Evolutionary conservation across 2,888 invertebrate species (phyloP).

Genomic region (Coecobrya sp.): DNA sequence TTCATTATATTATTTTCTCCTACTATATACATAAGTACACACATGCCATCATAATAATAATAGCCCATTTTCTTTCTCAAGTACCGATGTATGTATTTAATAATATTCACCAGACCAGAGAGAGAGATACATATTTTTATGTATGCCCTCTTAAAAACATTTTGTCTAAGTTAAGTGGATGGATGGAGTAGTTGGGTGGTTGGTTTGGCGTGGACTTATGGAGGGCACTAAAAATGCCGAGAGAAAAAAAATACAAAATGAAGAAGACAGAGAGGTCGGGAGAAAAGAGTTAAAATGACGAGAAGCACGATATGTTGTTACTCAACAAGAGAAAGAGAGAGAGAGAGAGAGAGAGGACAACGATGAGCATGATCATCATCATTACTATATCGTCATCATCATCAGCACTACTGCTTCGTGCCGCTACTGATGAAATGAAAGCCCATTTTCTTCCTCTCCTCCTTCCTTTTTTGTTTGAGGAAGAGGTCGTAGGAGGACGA

Average conservation of each 20-base stretch:
- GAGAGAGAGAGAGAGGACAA: not conserved
- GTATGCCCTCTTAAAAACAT: not conserved
- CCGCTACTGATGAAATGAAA: constrained; percentile 30
- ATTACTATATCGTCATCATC: constrained; percentile 36
- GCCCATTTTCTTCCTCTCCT: constrained; percentile 37
- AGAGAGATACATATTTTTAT: not conserved
- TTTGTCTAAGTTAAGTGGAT: not conserved
- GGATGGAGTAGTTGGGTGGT: not conserved
- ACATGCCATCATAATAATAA: constrained; percentile 17
- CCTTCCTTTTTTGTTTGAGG: not conserved
- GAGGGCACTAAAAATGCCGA: not conserved
- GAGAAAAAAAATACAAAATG: not conserved
- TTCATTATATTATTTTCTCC: not conserved
- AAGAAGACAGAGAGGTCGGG: not conserved
- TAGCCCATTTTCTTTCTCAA: constrained; percentile 25
- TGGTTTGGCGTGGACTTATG: not conserved
- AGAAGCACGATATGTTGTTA: not conserved
- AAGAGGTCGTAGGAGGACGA: not conserved
- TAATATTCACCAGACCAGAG: not conserved
- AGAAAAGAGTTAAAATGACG: too few species aligned
- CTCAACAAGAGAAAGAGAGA: not conserved
- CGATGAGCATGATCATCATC: constrained; percentile 14
- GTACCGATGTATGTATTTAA: not conserved
- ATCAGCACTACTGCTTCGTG: not conserved
- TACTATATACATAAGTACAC: too few species aligned